Percentiles rank a stretch among this genome's conserved stretches.
Conservation (phyloP, 2,888 invertebrate species). For the Acrobasis repandana region DNA sequence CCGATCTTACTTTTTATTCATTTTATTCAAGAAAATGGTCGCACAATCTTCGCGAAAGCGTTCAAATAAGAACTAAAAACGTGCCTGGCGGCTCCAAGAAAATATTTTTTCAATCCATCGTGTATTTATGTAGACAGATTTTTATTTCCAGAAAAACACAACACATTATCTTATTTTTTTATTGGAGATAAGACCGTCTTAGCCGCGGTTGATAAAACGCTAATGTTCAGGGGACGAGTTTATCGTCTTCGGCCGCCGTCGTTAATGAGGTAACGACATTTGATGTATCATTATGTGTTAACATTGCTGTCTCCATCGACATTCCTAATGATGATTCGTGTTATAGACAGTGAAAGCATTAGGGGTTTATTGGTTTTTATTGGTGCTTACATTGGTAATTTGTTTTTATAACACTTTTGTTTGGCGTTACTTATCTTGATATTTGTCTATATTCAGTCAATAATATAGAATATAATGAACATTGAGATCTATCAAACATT, state of each 20-base stretch:
- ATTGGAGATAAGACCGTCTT: background rate
- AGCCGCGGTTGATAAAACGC: constrained; percentile 16
- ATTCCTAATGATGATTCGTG: constrained; percentile 13
- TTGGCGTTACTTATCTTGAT: too few relatives aligned
- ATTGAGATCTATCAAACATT: too few relatives aligned
- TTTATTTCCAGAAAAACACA: too few relatives aligned
- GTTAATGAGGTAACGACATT: constrained; percentile 22
- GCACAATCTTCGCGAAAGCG: background rate
- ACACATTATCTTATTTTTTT: too few relatives aligned
- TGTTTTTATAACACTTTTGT: background rate
- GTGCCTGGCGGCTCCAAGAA: background rate
- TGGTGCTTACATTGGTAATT: background rate
- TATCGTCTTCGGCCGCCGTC: constrained; percentile 18
- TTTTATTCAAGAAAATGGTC: constrained; percentile 1
- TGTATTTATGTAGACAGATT: background rate
- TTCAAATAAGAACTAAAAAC: constrained; percentile 1
- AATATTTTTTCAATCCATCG: background rate
- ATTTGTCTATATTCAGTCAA: too few relatives aligned
- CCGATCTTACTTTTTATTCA: background rate
- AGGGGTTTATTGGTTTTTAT: background rate
- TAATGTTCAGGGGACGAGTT: constrained; percentile 19
- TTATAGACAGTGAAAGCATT: background rate
- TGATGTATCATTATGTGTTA: constrained; percentile 30
- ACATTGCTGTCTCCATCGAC: constrained; percentile 9
- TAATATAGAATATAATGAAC: too few relatives aligned